phyloP scores from a whole-genome alignment of 2,113 vertebrate species.

The Himantopus leucocephalus region DNA sequence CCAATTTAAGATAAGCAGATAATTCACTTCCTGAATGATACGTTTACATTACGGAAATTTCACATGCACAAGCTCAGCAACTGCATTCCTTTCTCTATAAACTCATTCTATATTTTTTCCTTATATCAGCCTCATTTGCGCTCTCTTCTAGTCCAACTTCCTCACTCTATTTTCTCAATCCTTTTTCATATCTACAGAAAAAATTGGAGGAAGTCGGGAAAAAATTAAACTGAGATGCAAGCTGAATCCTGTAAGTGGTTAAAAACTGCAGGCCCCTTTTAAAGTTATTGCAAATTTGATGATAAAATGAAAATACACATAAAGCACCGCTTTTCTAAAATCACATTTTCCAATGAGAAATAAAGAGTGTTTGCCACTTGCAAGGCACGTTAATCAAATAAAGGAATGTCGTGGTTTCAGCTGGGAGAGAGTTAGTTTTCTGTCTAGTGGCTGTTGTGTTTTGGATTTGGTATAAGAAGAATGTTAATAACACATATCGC shows the following conservation, averaged over 20 bases:
- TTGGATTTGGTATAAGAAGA: not conserved
- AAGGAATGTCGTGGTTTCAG: not conserved
- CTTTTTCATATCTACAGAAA: not conserved
- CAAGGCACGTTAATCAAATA: not conserved
- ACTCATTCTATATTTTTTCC: not conserved
- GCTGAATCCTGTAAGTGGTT: not conserved
- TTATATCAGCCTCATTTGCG: not conserved
- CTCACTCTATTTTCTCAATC: not conserved
- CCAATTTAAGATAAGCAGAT: not conserved
- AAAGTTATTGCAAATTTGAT: not conserved
- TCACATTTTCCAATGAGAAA: not conserved
- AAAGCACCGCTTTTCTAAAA: not conserved
- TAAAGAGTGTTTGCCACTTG: not conserved
- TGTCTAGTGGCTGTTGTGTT: not conserved
- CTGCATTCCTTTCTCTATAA: not conserved
- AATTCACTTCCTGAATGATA: not conserved
- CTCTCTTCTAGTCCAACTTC: not conserved
- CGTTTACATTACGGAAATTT: rapidly evolving
- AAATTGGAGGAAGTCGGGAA: not conserved
- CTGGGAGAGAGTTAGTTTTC: not conserved
- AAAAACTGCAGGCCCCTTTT: not conserved
- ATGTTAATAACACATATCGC: not conserved
- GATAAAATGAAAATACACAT: not conserved
- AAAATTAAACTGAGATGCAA: not conserved
- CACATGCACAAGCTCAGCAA: not conserved